These are phyloP conservation scores for Periophthalmus modestus DNA, from an alignment of 2,113 vertebrate species.

Conservation along the genomic window DNA sequence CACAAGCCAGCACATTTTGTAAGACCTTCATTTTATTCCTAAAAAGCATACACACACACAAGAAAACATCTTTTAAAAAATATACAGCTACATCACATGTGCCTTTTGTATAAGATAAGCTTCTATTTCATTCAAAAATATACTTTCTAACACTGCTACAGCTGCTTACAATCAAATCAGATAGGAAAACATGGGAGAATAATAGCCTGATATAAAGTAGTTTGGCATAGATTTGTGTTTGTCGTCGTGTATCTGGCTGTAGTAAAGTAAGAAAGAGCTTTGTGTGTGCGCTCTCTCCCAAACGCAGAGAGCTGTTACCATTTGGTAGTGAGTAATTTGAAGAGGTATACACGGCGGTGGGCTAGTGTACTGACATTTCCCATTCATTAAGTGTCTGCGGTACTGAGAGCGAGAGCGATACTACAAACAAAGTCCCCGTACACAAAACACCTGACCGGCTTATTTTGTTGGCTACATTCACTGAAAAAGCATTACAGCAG, in stretches of 20 bases:
- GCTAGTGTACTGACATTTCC: constrained; percentile 3
- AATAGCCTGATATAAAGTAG: neutral
- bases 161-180: constrained; percentile 22
- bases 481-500: too few relatives aligned
- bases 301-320: neutral
- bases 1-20: neutral
- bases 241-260: neutral
- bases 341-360: neutral
- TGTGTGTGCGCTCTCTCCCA: neutral
- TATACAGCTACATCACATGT: neutral
- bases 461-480: too few relatives aligned
- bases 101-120: too few relatives aligned
- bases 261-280: neutral
- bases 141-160: constrained; percentile 21
- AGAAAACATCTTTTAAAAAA: neutral
- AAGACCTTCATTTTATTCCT: neutral
- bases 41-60: neutral
- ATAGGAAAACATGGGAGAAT: neutral
- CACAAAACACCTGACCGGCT: neutral
- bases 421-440: neutral
- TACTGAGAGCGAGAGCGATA: neutral
- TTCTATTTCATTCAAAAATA: constrained; percentile 38
- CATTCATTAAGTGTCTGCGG: constrained; percentile 1
- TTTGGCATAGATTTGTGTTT: neutral
- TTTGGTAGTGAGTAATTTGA: constrained; percentile 1